Evolutionary conservation across 2,113 vertebrate species (phyloP).

Genomic region (Parotia lawesii): DNA sequence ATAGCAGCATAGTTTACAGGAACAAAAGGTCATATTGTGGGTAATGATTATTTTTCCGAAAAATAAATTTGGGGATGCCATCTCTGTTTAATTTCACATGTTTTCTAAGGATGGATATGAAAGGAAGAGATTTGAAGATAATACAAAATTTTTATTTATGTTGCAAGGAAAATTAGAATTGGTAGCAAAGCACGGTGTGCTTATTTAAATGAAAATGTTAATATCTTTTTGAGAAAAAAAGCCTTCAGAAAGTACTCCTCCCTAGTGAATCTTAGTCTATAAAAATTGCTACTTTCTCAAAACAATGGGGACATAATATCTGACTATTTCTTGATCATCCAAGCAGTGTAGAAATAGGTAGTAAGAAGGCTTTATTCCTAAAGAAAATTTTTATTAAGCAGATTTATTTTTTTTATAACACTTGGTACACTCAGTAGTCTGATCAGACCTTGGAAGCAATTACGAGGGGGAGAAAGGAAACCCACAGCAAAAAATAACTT

Average conservation of each 20-base stretch:
- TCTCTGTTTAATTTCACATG: not conserved
- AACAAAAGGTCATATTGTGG: not conserved
- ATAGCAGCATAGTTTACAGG: not conserved
- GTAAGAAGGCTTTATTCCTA: not conserved
- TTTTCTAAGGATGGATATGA: not conserved
- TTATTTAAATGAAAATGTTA: not conserved
- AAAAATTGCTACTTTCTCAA: not conserved
- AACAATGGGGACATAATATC: not conserved
- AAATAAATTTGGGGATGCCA: not conserved
- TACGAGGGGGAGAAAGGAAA: not conserved
- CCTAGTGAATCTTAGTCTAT: not conserved
- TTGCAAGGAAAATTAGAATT: not conserved
- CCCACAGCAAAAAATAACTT: not conserved
- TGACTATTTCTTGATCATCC: not conserved
- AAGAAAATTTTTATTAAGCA: not conserved
- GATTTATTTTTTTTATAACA: not conserved
- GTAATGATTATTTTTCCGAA: not conserved
- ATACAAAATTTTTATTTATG: not conserved
- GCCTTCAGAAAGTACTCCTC: not conserved
- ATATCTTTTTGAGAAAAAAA: not conserved
- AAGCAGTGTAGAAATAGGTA: not conserved
- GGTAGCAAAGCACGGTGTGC: not conserved
- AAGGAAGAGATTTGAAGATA: not conserved
- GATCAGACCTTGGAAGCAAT: not conserved
- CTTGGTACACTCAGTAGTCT: not conserved